Evolutionary conservation across 2,888 invertebrate genomes (phyloP), one percentile per base, ranked within the genome.

Genomic region (Cataglyphis rosenhaueri): DNA sequence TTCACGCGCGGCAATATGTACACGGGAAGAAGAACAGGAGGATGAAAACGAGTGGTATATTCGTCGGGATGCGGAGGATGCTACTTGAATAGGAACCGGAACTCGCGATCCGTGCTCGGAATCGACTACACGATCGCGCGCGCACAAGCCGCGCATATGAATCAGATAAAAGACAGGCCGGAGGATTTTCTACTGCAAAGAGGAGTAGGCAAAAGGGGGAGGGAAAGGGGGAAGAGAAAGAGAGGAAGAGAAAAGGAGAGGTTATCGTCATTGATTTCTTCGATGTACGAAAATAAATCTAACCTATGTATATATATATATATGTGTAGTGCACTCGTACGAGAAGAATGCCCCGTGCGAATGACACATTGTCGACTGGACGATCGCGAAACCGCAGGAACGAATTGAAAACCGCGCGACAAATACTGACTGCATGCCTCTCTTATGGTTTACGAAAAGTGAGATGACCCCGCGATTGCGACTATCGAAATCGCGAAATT

Each of bases 31-130:
- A 44, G 78, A 62, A 65, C 70, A 44, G 18, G 66, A 18, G 38
- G 25, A 62, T 41, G 84, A 88, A 81, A 85, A 89, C 75, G 70
- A 85, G 83, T 83, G 89, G 87, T 70, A 18, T 79, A 48, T 52
- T 76, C 84, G 38, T 66, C 81, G 82, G 84, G 87, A 84, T 82
- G 86, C 75, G 85, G 86, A 88, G 88, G 83, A 91, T 86, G 85
- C 85, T 79, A 84, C 86, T 90, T 87, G 89, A 91, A 93, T 93
- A 93, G 93, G 92, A 93, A 93, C 93, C 93, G 93, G 93, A 93
- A 93, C 92, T 91, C 88, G 82, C 78, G 87, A 85, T 92, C 87
- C 93, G 93, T 93, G 93, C 92, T 91, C 90, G 90, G 93, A 93
- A 93, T 93, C 88, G 92, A 89, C 89, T 92, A 92, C 89, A 81